A percentile compares a stretch with the other conserved stretches of the same genome.
Evolutionary conservation across 1,140 invertebrate species (phyloP).

Genomic region (Macrobrachium nipponense): DNA sequence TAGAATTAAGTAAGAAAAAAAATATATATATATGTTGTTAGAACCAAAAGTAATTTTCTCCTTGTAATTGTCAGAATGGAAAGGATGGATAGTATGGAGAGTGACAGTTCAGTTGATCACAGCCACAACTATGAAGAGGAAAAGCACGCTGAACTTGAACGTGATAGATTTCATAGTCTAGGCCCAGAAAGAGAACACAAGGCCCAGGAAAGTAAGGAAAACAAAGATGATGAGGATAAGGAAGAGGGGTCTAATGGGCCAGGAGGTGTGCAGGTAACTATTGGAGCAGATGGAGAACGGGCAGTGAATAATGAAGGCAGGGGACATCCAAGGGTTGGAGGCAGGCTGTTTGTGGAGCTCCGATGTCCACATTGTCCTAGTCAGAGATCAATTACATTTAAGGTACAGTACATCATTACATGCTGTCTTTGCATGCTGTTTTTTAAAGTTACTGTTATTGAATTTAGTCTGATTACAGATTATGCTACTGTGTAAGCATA

Average conservation of each 20-base stretch:
- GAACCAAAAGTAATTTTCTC: too few relatives aligned
- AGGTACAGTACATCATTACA: slow-evolving; percentile 10
- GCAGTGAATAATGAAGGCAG: slow-evolving; percentile 54
- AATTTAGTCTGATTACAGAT: background rate
- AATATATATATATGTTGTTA: too few relatives aligned
- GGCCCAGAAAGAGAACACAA: too few relatives aligned
- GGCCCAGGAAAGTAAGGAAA: too few relatives aligned
- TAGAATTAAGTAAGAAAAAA: too few relatives aligned
- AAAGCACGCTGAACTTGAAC: background rate
- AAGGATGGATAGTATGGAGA: slow-evolving; percentile 19
- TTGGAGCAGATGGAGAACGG: slow-evolving; percentile 45
- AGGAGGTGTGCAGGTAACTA: slow-evolving; percentile 48
- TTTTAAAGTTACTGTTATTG: background rate
- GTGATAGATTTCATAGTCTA: too few relatives aligned
- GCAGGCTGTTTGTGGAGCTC: slow-evolving; percentile 45
- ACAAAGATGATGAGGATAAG: background rate
- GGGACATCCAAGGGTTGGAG: slow-evolving; percentile 34
- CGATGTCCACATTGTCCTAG: slow-evolving; percentile 47
- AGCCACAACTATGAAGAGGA: slow-evolving; percentile 16
- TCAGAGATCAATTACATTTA: slow-evolving; percentile 54
- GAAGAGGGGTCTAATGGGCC: slow-evolving; percentile 33
- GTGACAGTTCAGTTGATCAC: slow-evolving; percentile 12
- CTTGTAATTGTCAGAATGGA: slow-evolving; percentile 43
- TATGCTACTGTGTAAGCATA: too few relatives aligned
- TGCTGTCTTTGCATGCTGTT: background rate